Evolutionary conservation across 2,797 vertebrate species (phyloP).

Genomic region (Micropoecilia bifurca): DNA sequence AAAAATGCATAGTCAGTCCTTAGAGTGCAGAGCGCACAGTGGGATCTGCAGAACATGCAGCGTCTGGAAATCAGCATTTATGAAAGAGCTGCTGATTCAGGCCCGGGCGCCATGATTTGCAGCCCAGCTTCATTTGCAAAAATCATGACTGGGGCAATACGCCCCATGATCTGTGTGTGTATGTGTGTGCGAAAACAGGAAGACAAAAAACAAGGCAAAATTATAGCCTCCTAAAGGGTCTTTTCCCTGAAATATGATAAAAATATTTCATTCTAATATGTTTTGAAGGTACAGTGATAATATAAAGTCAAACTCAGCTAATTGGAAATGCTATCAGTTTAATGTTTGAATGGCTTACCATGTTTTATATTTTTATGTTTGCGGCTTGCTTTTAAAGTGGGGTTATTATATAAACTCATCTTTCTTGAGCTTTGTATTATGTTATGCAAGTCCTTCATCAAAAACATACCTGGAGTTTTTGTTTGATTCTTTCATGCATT

Average conservation of each 20-base stretch:
- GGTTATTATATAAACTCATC: no score
- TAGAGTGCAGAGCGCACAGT: conserved; percentile 23
- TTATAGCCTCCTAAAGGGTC: conserved; percentile 31
- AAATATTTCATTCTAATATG: neutral
- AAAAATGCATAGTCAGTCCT: conserved; percentile 26
- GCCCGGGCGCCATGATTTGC: conserved; percentile 67
- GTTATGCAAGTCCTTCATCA: no score
- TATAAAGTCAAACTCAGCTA: neutral
- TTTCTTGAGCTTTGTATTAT: no score
- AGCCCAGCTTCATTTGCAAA: conserved; percentile 75
- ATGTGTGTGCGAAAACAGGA: conserved; percentile 30
- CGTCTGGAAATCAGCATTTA: conserved; percentile 67
- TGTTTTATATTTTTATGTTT: neutral
- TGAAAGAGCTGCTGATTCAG: conserved; percentile 79
- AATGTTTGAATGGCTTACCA: neutral
- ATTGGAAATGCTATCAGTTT: neutral
- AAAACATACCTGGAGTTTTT: no score
- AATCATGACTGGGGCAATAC: conserved; percentile 71
- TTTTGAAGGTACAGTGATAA: neutral
- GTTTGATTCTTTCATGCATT: no score
- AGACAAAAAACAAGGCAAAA: conserved; percentile 36
- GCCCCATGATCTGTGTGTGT: conserved; percentile 31
- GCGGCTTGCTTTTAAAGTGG: neutral
- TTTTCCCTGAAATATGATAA: neutral
- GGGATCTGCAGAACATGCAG: conserved; percentile 50